Evolutionary conservation across 64 coral and sea anemone species (phyloP).

Genomic region (Stylophora pistillata): DNA sequence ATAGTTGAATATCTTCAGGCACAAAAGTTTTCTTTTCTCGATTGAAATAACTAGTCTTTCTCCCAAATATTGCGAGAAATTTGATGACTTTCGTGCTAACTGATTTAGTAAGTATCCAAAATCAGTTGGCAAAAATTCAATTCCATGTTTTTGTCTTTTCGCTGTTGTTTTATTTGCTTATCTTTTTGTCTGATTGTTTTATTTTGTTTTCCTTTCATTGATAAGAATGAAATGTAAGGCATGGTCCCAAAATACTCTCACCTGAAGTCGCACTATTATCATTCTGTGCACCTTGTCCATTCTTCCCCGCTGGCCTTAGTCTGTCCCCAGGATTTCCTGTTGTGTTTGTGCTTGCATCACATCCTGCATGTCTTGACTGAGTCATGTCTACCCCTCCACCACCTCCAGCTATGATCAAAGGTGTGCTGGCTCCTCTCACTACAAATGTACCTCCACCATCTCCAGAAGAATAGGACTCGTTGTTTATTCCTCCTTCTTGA

Average conservation of each 20-base stretch:
- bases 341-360: slow-evolving; percentile 34
- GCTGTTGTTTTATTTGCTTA: no score
- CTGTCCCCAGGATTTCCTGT: slow-evolving; percentile 29
- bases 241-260: background rate
- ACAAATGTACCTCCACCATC: slow-evolving; percentile 75
- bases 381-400: slow-evolving; percentile 6
- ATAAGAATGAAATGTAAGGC: no score
- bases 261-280: slow-evolving; percentile 37
- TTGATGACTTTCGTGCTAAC: no score
- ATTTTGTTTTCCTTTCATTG: no score
- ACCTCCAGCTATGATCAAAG: slow-evolving; percentile 61
- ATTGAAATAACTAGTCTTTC: no score
- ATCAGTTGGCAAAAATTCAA: no score
- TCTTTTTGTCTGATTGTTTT: no score
- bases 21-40: no score
- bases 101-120: no score
- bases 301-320: background rate
- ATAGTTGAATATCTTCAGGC: no score
- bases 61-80: no score
- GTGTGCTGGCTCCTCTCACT: slow-evolving; percentile 21
- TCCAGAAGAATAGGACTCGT: background rate
- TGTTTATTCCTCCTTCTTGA: slow-evolving; percentile 53
- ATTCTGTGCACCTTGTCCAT: background rate
- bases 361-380: slow-evolving; percentile 1
- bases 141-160: no score